Evolutionary conservation across 1,140 invertebrate species (phyloP), one percentile per base, ranked within the genome.

Genomic region (Prorops nasuta): DNA sequence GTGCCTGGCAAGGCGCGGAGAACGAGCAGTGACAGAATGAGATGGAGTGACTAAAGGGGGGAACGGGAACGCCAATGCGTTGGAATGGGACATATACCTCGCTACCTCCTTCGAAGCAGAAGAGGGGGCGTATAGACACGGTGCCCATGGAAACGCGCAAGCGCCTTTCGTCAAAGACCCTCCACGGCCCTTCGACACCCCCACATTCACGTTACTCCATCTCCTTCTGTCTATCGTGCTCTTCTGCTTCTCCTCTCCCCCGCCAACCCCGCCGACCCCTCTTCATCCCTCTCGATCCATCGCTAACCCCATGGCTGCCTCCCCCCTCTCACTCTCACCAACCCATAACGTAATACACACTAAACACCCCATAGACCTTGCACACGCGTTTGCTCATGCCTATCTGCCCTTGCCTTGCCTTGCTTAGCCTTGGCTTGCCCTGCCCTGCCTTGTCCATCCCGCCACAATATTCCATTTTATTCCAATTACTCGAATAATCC

Each of bases 121-220:
- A 50, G 67, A 62, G 66, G 63, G 64, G 67, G 67, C 67, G 67
- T 70, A 66, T 54, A 66, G 66, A 56, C 63, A 66, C 57, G 56
- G 66, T 72, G 66, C 49, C 67, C 67, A 70, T 71, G 67, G 69
- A 62, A 66, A 72, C 70, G 69, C 69, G 70, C 70, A 69, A 17
- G 67, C 70, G 70, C 63, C n/a, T 43, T 53, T 38, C 36, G 44
- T 8, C 35, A 14, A 44, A 52, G 38, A 66, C 54, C 55, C 53
- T 59, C 58, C n/a, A n/a, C 62, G 52, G 63, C 63, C 67, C 66
- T 69, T 67, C 67, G 64, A 66, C 56, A 40, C 46, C 31, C 47
- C 38, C 53, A n/a, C 40, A 21, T 40, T 56, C 54, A 54, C 49
- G 37, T 54, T 28, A 17, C 42, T 19, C 46, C 21, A 38, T 51